These are phyloP conservation scores for western clawed frog (Xenopus tropicalis) DNA, from an alignment of 2,113 vertebrate genomes.

Conservation along the genomic window DNA sequence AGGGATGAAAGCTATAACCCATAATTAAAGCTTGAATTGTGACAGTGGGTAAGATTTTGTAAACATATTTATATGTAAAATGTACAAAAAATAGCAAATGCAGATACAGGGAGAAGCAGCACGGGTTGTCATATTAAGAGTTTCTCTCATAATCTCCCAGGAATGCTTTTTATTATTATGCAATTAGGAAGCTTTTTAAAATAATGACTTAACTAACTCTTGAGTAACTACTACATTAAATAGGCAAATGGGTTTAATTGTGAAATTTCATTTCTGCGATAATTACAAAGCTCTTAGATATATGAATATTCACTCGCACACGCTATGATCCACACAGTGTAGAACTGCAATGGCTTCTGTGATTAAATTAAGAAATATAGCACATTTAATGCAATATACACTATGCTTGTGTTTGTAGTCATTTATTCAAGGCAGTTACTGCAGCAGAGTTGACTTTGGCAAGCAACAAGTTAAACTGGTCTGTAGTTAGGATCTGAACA, in stretches of 20 bases:
- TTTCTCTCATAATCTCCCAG: constrained; percentile 1
- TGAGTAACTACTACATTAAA: constrained; percentile 1
- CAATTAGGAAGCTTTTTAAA: constrained; percentile 22
- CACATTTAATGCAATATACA: too few species aligned
- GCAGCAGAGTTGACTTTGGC: too few species aligned
- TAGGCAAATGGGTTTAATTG: not conserved
- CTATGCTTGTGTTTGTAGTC: too few species aligned
- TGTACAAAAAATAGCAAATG: too few species aligned
- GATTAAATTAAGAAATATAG: too few species aligned
- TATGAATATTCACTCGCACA: too few species aligned
- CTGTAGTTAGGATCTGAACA: too few species aligned
- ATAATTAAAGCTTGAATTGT: constrained; percentile 13
- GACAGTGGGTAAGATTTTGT: not conserved
- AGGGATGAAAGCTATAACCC: not conserved
- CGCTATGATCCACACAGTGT: too few species aligned
- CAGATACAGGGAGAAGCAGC: not conserved
- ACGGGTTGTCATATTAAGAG: constrained; percentile 8
- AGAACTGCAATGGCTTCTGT: too few species aligned
- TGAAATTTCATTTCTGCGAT: not conserved
- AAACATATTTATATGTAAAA: constrained; percentile 26
- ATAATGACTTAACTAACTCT: constrained; percentile 23
- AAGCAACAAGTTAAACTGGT: too few species aligned
- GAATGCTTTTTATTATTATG: constrained; percentile 10
- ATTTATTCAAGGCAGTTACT: too few species aligned
- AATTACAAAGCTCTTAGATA: not conserved